These are phyloP conservation scores for Platycnemis pennipes DNA, from an alignment of 2,888 invertebrate genomes.

Conservation along the genomic window DNA sequence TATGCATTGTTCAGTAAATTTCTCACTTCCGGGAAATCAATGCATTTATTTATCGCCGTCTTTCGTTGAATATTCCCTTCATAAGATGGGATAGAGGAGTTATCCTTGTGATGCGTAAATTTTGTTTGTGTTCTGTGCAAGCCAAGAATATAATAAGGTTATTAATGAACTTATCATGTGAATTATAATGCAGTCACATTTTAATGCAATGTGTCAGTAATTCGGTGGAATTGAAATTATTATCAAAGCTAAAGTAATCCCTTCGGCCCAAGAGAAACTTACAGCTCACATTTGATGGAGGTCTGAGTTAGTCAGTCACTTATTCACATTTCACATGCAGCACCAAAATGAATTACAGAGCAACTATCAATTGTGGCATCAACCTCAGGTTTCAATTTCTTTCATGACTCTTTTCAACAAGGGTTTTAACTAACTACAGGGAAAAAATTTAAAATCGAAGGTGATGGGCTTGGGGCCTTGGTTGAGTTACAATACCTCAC, in stretches of 20 bases:
- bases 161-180: not conserved
- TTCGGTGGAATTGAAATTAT: not conserved
- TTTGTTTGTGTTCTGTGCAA: too few relatives aligned
- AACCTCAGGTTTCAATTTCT: not conserved
- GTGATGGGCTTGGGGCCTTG: not conserved
- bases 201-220: not conserved
- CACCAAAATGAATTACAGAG: not conserved
- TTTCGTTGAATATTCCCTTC: too few relatives aligned
- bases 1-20: too few relatives aligned
- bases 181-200: not conserved
- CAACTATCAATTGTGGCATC: not conserved
- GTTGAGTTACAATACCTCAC: not conserved
- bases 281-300: not conserved
- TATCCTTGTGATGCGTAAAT: too few relatives aligned
- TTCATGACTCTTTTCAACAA: not conserved
- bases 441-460: not conserved
- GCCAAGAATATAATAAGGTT: not conserved
- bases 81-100: too few relatives aligned
- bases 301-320: not conserved
- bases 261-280: not conserved
- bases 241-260: conserved; percentile 1
- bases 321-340: not conserved
- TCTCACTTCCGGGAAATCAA: too few relatives aligned
- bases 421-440: not conserved
- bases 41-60: too few relatives aligned